These are phyloP conservation scores for Neoaliturus tenellus DNA, from an alignment of 2,888 invertebrate species.

Conservation along the genomic window DNA sequence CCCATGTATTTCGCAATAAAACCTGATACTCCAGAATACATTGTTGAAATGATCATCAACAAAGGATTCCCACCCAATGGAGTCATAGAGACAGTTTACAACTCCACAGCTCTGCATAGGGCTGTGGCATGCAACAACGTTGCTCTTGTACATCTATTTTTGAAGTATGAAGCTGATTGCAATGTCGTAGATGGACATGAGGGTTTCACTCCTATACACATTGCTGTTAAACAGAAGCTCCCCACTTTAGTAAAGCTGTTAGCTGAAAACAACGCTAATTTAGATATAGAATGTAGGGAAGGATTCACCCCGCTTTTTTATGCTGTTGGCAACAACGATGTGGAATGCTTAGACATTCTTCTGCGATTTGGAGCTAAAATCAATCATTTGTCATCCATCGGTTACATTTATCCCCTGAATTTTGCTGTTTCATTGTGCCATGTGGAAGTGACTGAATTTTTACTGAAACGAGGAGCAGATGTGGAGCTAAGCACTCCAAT, in stretches of 20 bases:
- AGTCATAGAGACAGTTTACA: neutral
- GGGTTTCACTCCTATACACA: neutral
- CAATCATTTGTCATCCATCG: conserved; percentile 16
- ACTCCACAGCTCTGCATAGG: neutral
- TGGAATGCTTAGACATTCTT: conserved; percentile 6
- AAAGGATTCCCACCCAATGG: neutral
- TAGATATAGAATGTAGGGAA: conserved; percentile 24
- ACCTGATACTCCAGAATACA: neutral
- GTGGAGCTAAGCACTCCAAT: neutral
- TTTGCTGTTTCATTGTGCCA: neutral
- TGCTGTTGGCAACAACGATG: neutral
- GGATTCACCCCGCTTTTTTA: conserved; percentile 4
- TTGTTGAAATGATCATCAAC: conserved; percentile 6
- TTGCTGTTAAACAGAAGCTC: conserved; percentile 6
- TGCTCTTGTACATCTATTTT: neutral
- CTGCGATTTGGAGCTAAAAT: neutral
- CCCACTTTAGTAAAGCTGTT: neutral
- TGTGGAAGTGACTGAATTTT: neutral
- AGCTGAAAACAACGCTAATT: neutral
- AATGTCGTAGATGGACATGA: neutral
- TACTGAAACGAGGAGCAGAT: conserved; percentile 18
- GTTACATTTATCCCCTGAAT: neutral
- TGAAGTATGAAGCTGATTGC: neutral
- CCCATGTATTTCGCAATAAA: conserved; percentile 37
- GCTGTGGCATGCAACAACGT: conserved; percentile 14